Evolutionary conservation across 1,140 invertebrate species (phyloP).

Genomic region (Sycophaga agraensis): DNA sequence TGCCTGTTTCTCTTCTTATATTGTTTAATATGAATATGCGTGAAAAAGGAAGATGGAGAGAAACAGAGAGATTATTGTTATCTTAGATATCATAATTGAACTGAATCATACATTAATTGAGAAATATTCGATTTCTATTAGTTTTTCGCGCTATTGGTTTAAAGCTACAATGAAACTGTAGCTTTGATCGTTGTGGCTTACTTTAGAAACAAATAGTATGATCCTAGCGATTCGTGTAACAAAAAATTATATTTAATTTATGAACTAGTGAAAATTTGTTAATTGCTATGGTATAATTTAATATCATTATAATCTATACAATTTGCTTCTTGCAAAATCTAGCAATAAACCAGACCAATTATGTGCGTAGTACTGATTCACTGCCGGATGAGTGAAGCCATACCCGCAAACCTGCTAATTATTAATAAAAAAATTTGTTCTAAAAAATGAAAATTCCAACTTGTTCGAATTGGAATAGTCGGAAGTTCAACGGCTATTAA

Average conservation of each 20-base stretch:
- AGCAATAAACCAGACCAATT: constrained; percentile 49
- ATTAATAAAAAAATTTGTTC: constrained; percentile 44
- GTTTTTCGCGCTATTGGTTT: not conserved
- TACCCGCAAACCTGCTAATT: constrained; percentile 55
- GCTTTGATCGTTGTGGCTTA: constrained; percentile 7
- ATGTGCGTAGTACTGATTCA: constrained; percentile 50
- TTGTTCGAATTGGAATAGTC: constrained; percentile 42
- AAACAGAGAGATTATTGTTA: constrained; percentile 10
- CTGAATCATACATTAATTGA: not conserved
- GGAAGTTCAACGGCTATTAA: constrained; percentile 47
- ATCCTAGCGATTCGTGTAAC: no score
- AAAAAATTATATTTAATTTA: no score
- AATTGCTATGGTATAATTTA: no score
- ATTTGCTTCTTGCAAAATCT: constrained; percentile 41
- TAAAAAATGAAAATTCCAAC: constrained; percentile 31
- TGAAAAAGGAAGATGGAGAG: constrained; percentile 8
- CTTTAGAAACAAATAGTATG: no score
- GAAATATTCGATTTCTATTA: not conserved
- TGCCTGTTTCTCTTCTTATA: no score
- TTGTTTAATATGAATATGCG: not conserved
- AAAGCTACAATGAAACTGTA: not conserved
- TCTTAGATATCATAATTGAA: not conserved
- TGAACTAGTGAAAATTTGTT: no score
- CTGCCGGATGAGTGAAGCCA: constrained; percentile 46
- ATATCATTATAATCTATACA: not conserved